A percentile compares a stretch with the other conserved stretches of the same genome.
phyloP scores from a whole-genome alignment of 2,113 vertebrate species.

The Melanostigma gelatinosum region DNA sequence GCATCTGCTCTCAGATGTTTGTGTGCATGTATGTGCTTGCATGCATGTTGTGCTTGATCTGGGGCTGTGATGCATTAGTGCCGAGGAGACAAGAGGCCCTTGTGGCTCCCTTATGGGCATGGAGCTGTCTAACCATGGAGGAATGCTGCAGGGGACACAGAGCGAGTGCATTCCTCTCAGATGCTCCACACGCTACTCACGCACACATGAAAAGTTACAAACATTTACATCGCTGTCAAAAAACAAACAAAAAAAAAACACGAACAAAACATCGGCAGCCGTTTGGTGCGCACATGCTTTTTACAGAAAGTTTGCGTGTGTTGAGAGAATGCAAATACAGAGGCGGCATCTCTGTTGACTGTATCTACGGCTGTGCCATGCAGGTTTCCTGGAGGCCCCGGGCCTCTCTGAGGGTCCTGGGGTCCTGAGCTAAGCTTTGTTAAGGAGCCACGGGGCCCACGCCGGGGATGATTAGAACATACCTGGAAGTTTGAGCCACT shows the following conservation, averaged over 20 bases:
- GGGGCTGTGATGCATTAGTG: slow-evolving; percentile 75
- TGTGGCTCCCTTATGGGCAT: slow-evolving; percentile 69
- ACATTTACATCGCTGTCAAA: slow-evolving; percentile 42
- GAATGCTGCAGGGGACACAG: slow-evolving; percentile 69
- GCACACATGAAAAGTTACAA: slow-evolving; percentile 43
- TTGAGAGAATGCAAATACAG: slow-evolving; percentile 54
- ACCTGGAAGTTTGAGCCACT: slow-evolving; percentile 81
- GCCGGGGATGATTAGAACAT: slow-evolving; percentile 76
- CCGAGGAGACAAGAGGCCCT: slow-evolving; percentile 71
- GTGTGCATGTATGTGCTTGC: slow-evolving; percentile 46
- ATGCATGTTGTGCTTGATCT: slow-evolving; percentile 60
- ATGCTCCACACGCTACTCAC: slow-evolving; percentile 61
- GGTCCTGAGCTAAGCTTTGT: slow-evolving; percentile 69
- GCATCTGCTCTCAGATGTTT: slow-evolving; percentile 56
- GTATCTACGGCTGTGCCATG: slow-evolving; percentile 48
- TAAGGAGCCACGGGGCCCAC: slow-evolving; percentile 71
- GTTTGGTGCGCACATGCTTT: neutral
- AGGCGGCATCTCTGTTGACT: slow-evolving; percentile 43
- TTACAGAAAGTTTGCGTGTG: slow-evolving; percentile 31
- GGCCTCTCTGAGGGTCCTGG: slow-evolving; percentile 60
- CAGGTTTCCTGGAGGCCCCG: slow-evolving; percentile 60
- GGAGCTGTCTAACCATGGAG: slow-evolving; percentile 68
- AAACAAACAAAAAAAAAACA: slow-evolving; percentile 22
- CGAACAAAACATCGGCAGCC: slow-evolving; percentile 30
- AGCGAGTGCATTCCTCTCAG: slow-evolving; percentile 63